A percentile compares a stretch with the other conserved stretches of the same genome.
Evolutionary conservation across 2,797 vertebrate species (phyloP).

Genomic region (Acanthurus tractus): DNA sequence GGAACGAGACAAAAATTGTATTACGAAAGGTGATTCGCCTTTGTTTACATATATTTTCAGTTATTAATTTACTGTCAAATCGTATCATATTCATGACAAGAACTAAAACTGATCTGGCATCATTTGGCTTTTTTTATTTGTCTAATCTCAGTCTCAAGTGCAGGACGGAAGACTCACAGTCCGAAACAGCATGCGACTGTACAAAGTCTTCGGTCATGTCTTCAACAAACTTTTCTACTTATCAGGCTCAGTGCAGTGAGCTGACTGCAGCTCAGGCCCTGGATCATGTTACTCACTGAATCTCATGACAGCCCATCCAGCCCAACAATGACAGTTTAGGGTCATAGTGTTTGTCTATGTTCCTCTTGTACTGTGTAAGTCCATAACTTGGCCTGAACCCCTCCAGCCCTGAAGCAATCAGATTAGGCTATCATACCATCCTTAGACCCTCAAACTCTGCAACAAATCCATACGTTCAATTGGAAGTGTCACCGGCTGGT

Average conservation of each 20-base stretch:
- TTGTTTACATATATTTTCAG: neutral
- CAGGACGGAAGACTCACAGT: neutral
- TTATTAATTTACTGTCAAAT: neutral
- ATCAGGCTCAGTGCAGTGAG: constrained; percentile 6
- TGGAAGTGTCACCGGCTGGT: constrained; percentile 74
- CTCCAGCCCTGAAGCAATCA: constrained; percentile 71
- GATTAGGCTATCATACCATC: constrained; percentile 77
- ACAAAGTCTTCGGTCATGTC: constrained; percentile 16
- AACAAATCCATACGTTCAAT: constrained; percentile 80
- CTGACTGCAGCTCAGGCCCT: constrained; percentile 83
- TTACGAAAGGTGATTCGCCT: neutral
- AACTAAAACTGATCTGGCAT: constrained; percentile 1
- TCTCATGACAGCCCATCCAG: constrained; percentile 61
- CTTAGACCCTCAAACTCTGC: constrained; percentile 66
- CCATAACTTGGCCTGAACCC: constrained; percentile 56
- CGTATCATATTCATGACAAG: neutral
- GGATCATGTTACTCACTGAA: constrained; percentile 50
- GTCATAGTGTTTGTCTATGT: constrained; percentile 68
- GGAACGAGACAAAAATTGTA: neutral
- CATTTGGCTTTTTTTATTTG: neutral
- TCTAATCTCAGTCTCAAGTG: neutral
- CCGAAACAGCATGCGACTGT: neutral
- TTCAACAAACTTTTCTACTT: constrained; percentile 41
- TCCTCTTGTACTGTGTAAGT: constrained; percentile 53
- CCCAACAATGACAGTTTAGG: constrained; percentile 77